A percentile compares a stretch with the other conserved stretches of the same genome.
Evolutionary conservation across 2,888 invertebrate genomes (phyloP).

Genomic region (Autographa gamma): DNA sequence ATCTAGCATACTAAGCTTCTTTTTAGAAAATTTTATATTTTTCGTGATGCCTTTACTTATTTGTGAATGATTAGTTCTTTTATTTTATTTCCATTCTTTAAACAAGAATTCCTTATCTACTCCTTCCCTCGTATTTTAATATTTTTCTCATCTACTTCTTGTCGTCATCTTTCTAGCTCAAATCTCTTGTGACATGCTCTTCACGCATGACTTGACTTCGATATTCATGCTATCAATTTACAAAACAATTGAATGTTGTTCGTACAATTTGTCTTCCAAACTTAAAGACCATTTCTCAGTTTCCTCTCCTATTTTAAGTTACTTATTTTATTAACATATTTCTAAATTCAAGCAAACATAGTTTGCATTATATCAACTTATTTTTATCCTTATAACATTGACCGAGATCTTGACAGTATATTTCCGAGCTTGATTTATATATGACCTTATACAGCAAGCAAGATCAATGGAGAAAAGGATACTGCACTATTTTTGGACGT

Average conservation of each 20-base stretch:
- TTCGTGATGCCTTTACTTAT: neutral
- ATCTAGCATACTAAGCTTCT: constrained; percentile 10
- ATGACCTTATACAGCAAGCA: constrained; percentile 27
- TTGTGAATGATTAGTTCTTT: neutral
- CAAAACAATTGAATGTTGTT: neutral
- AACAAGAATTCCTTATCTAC: no score
- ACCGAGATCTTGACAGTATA: constrained; percentile 46
- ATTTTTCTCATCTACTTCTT: no score
- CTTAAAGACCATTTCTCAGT: neutral
- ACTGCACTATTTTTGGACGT: constrained; percentile 22
- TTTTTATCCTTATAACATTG: constrained; percentile 31
- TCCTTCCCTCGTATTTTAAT: no score
- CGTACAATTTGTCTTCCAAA: neutral
- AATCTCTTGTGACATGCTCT: no score
- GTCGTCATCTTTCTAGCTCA: no score
- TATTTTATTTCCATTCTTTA: no score
- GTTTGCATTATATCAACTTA: neutral
- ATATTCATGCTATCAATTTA: neutral
- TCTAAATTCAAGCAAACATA: neutral
- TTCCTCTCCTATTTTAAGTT: neutral
- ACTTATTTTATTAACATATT: neutral
- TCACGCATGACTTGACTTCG: neutral
- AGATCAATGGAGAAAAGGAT: constrained; percentile 25
- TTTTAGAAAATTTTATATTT: neutral
- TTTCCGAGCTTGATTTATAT: constrained; percentile 30